Conservation (phyloP, 2,888 invertebrate species). For the Galeruca laticollis region DNA sequence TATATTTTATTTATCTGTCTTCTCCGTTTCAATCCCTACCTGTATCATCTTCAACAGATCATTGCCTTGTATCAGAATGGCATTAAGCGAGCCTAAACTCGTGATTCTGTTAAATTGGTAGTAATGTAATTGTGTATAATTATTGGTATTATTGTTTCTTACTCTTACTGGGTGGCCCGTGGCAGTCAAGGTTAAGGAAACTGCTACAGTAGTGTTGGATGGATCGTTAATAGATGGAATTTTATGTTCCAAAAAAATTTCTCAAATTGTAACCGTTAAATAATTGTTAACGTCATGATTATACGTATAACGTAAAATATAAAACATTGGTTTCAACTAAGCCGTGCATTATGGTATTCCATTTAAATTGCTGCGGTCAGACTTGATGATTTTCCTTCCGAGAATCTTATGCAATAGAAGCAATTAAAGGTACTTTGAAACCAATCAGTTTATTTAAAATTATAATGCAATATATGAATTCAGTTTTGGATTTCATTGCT, state of each 20-base stretch:
- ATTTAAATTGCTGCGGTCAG: neutral
- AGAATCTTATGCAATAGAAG: neutral
- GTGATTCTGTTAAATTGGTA: conserved; percentile 35
- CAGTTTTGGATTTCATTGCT: no score
- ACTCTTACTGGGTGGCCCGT: conserved; percentile 34
- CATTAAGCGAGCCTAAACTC: conserved; percentile 27
- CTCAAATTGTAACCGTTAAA: neutral
- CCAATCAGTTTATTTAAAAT: no score
- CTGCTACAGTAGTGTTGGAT: conserved; percentile 22
- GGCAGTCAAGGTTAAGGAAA: conserved; percentile 26
- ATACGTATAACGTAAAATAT: neutral
- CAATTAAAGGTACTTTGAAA: neutral
- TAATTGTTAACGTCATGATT: conserved; percentile 16
- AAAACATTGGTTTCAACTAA: neutral
- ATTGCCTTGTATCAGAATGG: conserved; percentile 25
- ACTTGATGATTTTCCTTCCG: neutral
- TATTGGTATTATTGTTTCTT: conserved; percentile 36
- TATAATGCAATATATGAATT: no score
- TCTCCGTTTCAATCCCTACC: conserved; percentile 5
- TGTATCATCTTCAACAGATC: conserved; percentile 6
- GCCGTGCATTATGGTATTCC: neutral
- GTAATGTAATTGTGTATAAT: conserved; percentile 34
- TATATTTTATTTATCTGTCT: neutral
- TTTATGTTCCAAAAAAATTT: neutral
- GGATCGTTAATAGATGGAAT: neutral